Evolutionary conservation across 2,888 invertebrate species (phyloP), one percentile per base, ranked within the genome.

Genomic region (Euzetes globulus): DNA sequence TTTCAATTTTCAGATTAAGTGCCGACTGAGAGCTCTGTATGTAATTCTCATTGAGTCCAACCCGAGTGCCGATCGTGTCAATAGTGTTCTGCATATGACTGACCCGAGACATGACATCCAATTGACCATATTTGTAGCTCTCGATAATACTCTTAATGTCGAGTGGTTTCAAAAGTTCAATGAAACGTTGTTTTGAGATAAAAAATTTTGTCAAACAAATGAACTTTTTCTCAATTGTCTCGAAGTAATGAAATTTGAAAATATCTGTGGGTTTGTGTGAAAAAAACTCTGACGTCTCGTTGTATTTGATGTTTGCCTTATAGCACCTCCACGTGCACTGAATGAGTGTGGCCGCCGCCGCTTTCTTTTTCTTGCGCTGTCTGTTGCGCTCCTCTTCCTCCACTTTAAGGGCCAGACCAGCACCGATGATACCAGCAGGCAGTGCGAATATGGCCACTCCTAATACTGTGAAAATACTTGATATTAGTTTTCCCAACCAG

Each of bases 361-460:
- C 60, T 41, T 71, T 71, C 47, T 74, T 74, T 41, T 52, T 52
- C 33, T 60, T 33, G n/a, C 74, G 52, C 45, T 74, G 74, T 58
- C 74, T n/a, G 25, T 60, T 74, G 1, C 71, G 71, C 55, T 74
- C 74, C 22, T 71, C 74, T 45, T 74, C 71, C 58, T 74, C 74
- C 11, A 74, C 29, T 45, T 74, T 74, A 3, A 74, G 41, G 7
- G 74, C 74, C 29, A 74, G 52, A 27, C 74, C 74, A 29, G 74
- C 74, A 37, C 74, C 74, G 33, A 74, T 74, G 11, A 74, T 74
- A 19, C 74, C 74, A 17, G 74, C 74, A 27, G 74, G 74, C 11
- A 74, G 27, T n/a, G 74, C 74, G 55, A 74, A 74, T 47, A 74
- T 65, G 27, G 71, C 71, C 19, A 74, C 71, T 41, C 74, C 74